phyloP scores from a whole-genome alignment of 2,797 vertebrate genomes.

The Octomys mimax region DNA sequence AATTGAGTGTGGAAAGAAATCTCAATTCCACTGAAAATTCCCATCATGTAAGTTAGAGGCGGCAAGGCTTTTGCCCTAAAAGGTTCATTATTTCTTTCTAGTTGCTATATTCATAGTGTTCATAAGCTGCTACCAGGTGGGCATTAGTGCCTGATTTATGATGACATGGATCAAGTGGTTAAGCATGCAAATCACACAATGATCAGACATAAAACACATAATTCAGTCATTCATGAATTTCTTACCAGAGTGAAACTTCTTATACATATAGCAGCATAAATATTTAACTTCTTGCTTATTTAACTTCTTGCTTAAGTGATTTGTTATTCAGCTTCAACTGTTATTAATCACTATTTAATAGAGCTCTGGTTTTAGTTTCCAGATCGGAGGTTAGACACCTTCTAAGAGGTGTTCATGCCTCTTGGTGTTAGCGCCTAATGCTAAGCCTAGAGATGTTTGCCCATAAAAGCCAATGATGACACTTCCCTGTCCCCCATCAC shows the following conservation, averaged over 20 bases:
- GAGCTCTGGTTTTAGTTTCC: slow-evolving; percentile 46
- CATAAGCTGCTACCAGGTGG: neutral
- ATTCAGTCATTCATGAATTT: slow-evolving; percentile 60
- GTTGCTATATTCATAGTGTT: neutral
- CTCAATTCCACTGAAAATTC: neutral
- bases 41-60: neutral
- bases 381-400: slow-evolving; percentile 3
- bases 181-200: neutral
- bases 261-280: slow-evolving; percentile 57
- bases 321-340: neutral
- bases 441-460: neutral
- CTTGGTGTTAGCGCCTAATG: neutral
- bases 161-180: neutral
- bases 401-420: neutral
- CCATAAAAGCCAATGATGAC: neutral
- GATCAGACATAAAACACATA: slow-evolving; percentile 25
- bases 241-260: slow-evolving; percentile 13
- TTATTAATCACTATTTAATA: slow-evolving; percentile 61
- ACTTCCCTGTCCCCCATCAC: neutral
- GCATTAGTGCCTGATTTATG: neutral
- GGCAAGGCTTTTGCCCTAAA: neutral
- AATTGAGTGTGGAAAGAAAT: neutral
- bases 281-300: slow-evolving; percentile 59
- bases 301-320: neutral
- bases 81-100: slow-evolving; percentile 15